These are phyloP conservation scores for Amphimallon solstitiale DNA, from an alignment of 2,888 invertebrate species.

Conservation along the genomic window DNA sequence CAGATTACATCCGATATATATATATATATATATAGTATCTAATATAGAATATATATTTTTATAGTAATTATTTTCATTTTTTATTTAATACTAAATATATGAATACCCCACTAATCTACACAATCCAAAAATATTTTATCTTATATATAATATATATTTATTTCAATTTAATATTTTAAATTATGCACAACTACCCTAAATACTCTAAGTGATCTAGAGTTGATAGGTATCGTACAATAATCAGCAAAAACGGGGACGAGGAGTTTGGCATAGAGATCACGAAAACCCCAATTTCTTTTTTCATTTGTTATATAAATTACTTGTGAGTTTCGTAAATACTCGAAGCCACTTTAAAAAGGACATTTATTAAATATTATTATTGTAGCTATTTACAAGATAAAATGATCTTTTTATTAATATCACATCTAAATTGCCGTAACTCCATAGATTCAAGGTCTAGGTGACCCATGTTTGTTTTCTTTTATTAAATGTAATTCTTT, in stretches of 20 bases:
- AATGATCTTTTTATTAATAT: constrained; percentile 50
- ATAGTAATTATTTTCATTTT: constrained; percentile 47
- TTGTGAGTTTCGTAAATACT: constrained; percentile 25
- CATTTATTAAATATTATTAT: constrained; percentile 37
- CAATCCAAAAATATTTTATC: constrained; percentile 63
- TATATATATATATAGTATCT: constrained; percentile 18
- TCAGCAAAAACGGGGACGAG: constrained; percentile 25
- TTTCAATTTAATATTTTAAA: constrained; percentile 38
- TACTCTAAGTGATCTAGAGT: constrained; percentile 56
- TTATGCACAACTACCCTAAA: constrained; percentile 59
- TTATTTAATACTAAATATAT: constrained; percentile 49
- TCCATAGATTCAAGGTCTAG: constrained; percentile 43
- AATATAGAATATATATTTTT: constrained; percentile 29
- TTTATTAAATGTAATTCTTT: constrained; percentile 9
- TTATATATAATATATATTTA: constrained; percentile 43
- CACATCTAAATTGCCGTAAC: constrained; percentile 53
- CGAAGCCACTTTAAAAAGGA: constrained; percentile 25
- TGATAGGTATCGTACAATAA: constrained; percentile 56
- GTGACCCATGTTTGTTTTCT: constrained; percentile 4
- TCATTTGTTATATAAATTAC: constrained; percentile 11
- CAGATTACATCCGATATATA: not conserved
- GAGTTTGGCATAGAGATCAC: constrained; percentile 35
- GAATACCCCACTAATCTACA: constrained; percentile 56
- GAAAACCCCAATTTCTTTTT: constrained; percentile 15
- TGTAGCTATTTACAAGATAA: constrained; percentile 44